These are phyloP conservation scores for Cricetomys ansorgei DNA, from an alignment of 2,113 vertebrate genomes.

Conservation along the genomic window DNA sequence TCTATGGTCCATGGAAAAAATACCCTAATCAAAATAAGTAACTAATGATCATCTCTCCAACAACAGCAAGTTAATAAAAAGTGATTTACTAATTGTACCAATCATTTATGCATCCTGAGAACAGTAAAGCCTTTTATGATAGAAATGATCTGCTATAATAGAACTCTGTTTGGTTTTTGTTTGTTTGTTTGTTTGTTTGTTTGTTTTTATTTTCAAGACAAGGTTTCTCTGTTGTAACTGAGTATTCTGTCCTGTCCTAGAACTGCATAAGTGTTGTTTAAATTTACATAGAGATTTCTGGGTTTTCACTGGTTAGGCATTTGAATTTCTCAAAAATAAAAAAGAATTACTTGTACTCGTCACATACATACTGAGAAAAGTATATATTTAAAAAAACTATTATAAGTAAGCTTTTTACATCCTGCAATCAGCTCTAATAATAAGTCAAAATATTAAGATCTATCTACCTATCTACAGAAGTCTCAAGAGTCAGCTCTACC, in stretches of 20 bases:
- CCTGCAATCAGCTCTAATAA: neutral
- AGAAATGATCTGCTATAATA: neutral
- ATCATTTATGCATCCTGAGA: neutral
- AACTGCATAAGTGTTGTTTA: neutral
- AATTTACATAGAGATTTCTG: neutral
- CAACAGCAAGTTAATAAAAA: neutral
- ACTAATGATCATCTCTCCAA: neutral
- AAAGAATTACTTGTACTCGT: neutral
- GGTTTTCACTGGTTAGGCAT: neutral
- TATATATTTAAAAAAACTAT: neutral
- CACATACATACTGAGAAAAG: neutral
- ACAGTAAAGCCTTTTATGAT: neutral
- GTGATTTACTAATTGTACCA: neutral
- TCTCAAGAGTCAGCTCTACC: constrained; percentile 1
- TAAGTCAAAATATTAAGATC: neutral
- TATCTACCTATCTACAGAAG: neutral
- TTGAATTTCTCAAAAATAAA: neutral
- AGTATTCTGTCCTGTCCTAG: no score
- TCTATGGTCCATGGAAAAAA: neutral
- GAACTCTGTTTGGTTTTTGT: no score
- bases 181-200: no score
- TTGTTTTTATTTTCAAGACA: no score
- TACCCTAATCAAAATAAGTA: neutral
- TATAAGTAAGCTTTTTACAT: neutral
- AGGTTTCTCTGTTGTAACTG: no score